phyloP scores from a whole-genome alignment of 2,113 vertebrate genomes.

The Brachyhypopomus occidentalis region DNA sequence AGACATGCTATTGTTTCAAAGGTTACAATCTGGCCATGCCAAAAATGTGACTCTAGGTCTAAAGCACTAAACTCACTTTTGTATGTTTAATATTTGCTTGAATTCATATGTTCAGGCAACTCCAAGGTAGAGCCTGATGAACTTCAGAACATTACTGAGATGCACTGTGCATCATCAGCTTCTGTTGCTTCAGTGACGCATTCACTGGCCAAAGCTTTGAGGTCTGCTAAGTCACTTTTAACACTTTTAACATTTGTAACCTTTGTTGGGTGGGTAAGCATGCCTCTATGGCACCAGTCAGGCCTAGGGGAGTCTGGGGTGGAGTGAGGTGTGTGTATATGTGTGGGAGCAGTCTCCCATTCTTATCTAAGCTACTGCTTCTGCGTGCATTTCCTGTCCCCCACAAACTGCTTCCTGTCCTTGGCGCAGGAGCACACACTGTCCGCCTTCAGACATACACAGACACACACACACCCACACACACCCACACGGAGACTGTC shows the following conservation, averaged over 20 bases:
- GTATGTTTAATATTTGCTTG: neutral
- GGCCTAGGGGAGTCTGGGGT: conserved; percentile 46
- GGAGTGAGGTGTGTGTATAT: conserved; percentile 42
- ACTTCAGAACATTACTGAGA: neutral
- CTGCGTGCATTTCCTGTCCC: conserved; percentile 57
- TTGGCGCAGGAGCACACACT: conserved; percentile 52
- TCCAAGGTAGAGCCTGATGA: neutral
- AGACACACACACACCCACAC: conserved; percentile 52
- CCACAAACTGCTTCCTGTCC: conserved; percentile 59
- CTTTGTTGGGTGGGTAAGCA: conserved; percentile 47
- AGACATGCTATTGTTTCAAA: conserved; percentile 12
- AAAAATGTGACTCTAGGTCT: neutral
- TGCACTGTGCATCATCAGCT: neutral
- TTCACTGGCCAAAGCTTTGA: conserved; percentile 36
- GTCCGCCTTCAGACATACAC: conserved; percentile 51
- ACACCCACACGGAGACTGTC: conserved; percentile 53
- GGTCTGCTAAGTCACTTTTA: conserved; percentile 33
- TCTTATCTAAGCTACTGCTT: conserved; percentile 55
- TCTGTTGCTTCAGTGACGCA: conserved; percentile 19
- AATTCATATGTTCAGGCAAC: neutral
- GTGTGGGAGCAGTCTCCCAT: conserved; percentile 49
- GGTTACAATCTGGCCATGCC: neutral
- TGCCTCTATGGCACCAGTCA: conserved; percentile 56
- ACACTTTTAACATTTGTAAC: conserved; percentile 42
- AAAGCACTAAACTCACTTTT: neutral